Percentiles rank a stretch among this genome's conserved stretches.
Evolutionary conservation across 2,888 invertebrate species (phyloP).

Genomic region (Agrotis ipsilon): DNA sequence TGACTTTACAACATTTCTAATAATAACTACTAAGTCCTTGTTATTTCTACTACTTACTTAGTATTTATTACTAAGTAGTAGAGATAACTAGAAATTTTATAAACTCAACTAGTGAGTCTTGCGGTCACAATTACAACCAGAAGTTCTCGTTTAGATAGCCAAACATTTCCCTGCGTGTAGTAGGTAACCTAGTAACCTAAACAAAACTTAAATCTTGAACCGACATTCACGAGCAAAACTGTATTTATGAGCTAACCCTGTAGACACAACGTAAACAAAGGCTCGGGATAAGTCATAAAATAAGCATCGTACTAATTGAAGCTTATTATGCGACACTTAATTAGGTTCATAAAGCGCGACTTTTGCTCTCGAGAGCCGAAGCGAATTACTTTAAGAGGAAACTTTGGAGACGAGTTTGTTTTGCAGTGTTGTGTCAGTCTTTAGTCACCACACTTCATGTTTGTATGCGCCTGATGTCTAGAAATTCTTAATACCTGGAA

Average conservation of each 20-base stretch:
- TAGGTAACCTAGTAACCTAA: too few relatives aligned
- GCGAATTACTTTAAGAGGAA: conserved; percentile 63
- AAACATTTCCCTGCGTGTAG: too few relatives aligned
- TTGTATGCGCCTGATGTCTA: conserved; percentile 4
- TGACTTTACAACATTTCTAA: too few relatives aligned
- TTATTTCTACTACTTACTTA: too few relatives aligned
- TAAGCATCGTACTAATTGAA: conserved; percentile 71
- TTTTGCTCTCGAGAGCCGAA: conserved; percentile 69
- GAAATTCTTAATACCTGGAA: conserved; percentile 13
- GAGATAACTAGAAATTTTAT: too few relatives aligned
- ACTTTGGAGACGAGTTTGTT: conserved; percentile 65
- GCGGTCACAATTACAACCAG: too few relatives aligned
- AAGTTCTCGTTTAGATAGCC: too few relatives aligned
- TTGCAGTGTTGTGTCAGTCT: conserved; percentile 38
- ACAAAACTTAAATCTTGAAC: conserved; percentile 3
- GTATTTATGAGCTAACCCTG: conserved; percentile 37
- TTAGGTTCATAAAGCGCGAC: conserved; percentile 71
- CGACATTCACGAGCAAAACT: conserved; percentile 25
- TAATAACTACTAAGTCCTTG: too few relatives aligned
- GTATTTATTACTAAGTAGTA: too few relatives aligned
- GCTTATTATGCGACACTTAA: conserved; percentile 73
- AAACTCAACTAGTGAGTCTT: too few relatives aligned
- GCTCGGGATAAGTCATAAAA: conserved; percentile 64
- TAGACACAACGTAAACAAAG: conserved; percentile 63
- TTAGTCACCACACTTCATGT: conserved; percentile 15